phyloP scores from a whole-genome alignment of 2,888 invertebrate genomes.

The Diadegma fenestrale region DNA sequence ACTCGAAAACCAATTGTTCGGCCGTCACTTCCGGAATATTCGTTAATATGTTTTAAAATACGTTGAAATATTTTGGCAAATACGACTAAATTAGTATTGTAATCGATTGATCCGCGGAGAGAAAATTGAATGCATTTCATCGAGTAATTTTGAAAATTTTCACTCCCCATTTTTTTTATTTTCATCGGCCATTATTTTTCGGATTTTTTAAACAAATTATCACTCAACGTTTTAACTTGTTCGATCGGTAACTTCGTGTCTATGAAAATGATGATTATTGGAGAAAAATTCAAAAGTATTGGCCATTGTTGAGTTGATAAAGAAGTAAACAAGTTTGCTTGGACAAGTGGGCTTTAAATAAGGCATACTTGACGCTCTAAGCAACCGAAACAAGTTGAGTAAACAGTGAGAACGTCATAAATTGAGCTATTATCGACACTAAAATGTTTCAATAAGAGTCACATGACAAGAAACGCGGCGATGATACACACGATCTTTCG shows the following conservation, averaged over 20 bases:
- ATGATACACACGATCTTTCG: background rate
- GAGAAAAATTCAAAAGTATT: background rate
- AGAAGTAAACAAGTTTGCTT: slow-evolving; percentile 47
- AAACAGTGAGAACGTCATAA: slow-evolving; percentile 60
- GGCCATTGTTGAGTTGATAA: background rate
- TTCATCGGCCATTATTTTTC: too few species aligned
- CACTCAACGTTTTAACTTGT: background rate
- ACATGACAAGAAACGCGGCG: slow-evolving; percentile 42
- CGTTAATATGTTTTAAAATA: background rate
- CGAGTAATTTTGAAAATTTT: background rate
- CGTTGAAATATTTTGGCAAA: too few species aligned
- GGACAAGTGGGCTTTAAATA: slow-evolving; percentile 51
- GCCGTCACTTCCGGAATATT: too few species aligned
- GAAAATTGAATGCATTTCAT: background rate
- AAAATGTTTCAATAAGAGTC: slow-evolving; percentile 59
- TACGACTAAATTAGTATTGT: too few species aligned
- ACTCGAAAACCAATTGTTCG: too few species aligned
- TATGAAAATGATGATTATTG: background rate
- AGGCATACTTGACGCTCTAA: slow-evolving; percentile 13
- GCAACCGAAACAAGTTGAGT: slow-evolving; percentile 42
- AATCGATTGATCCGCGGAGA: background rate
- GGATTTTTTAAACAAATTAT: too few species aligned
- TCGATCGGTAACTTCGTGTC: background rate
- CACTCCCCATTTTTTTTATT: too few species aligned
- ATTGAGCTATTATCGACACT: slow-evolving; percentile 63